Base-by-base conservation (phyloP, 2,797 vertebrate genomes). In the Coendou prehensilis region DNA sequence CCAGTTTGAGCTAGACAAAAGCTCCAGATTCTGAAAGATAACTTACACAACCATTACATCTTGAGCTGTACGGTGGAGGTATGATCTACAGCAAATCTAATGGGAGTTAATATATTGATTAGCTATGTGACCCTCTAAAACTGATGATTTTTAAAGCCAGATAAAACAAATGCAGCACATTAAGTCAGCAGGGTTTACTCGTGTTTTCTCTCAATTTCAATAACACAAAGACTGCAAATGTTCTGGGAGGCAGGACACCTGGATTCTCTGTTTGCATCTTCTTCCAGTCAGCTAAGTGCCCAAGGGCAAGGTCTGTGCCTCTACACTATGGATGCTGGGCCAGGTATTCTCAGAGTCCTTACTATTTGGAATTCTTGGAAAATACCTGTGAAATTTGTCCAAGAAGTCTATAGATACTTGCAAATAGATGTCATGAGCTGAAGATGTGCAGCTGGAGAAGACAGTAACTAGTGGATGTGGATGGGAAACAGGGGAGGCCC, bases 231-330 rank as follows among this genome's bases (percentile, higher is more conserved):
- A 56, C 0, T 26, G 1, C 47, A 63, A 30, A 11, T 1, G 4
- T 1, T 1, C 56, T 6, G 0, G 17, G 52, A 80, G 8, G 5
- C 7, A 9, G 33, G 17, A 14, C 1, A 15, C 18, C 11, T 30
- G 20, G 2, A 3, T 22, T 67, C 15, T 64, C 18, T 61, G 83
- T n/a, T 56, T 30, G 0, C 0, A n/a, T 4, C 7, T 79, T 54
- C 28, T 30, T 9, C 13, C 18, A 59, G 9, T 28, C 20, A 37
- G 41, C 64, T 85, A 37, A 30, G 22, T 47, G 10, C 6, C 23
- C 1, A 5, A 5, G 37, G 50, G 30, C 17, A 47, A 17, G 6
- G 13, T 30, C 2, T 23, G 17, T 3, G 0, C 54, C 71, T 67
- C 37, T 59, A 30, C 84, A 26, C 59, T 78, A 41, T 45, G 9